Base-by-base conservation (phyloP, 1,140 invertebrate species). In the Littorina saxatilis region DNA sequence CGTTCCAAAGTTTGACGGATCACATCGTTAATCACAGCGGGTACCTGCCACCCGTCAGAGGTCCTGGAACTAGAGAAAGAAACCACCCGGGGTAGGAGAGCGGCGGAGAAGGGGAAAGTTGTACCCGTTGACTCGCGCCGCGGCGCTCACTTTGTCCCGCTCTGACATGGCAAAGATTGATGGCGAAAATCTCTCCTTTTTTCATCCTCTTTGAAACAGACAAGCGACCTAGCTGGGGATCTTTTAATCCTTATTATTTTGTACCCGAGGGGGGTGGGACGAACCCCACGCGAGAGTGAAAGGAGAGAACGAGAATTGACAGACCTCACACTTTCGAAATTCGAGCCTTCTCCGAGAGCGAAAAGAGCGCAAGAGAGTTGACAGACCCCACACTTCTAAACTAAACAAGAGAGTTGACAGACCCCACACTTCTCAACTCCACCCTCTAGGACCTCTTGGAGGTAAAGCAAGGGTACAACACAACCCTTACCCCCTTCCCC, bases 111-210 rank as follows among this genome's bases (percentile, higher is more conserved):
- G 39, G 66, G 27, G 32, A 39, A 68, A 68, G 66, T 39, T 68
- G 66, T 32, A 68, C 66, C 35, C 17, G 66, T 68, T 68, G 66
- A 68, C 66, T 68, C 66, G 66, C 66, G 17, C 35, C 35, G 35
- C 35, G 66, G 2, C 35, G 35, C 66, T 68, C 66, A 11, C 66
- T 35, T 68, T 68, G 66, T 68, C 35, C 35, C n/a, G 29, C 4
- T 3, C 66, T 68, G 66, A 68, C 66, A 68, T 20, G 23, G 66
- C 13, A 9, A 63, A 39, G 66, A 68, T 68, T 68, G 66, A 68
- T 68, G 66, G 66, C 29, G 32, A 15, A 68, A 68, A 68, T 39
- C 66, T 68, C 66, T 23, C 66, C 66, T 39, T 68, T 39, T 68
- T 68, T 68, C 35, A 9, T 39, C 0, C 17, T 23, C 23, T 39